A percentile compares a stretch with the other conserved stretches of the same genome.
These are phyloP conservation scores for Flexamia atlantica DNA, from an alignment of 2,888 invertebrate genomes.

Conservation along the genomic window DNA sequence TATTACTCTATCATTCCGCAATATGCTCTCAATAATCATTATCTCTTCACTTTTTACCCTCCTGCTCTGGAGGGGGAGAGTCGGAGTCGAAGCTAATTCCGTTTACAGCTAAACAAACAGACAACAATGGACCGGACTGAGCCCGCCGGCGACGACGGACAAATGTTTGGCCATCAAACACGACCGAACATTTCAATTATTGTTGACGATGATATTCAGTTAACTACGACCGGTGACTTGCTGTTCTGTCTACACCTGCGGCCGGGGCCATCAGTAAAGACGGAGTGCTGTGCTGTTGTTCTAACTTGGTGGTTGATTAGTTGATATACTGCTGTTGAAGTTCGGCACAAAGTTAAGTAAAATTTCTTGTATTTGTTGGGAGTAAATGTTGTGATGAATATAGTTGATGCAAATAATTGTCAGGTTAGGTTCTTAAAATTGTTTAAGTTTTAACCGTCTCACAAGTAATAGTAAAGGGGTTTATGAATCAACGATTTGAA, in stretches of 20 bases:
- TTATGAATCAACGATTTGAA: no score
- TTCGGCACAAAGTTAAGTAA: no score
- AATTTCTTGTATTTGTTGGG: no score
- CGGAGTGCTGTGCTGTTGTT: background rate
- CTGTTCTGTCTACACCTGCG: background rate
- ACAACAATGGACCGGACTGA: constrained; percentile 4
- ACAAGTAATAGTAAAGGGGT: background rate
- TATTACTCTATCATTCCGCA: no score
- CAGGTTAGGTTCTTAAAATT: no score
- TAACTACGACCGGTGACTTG: constrained; percentile 45
- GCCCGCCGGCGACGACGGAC: background rate
- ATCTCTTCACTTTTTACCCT: constrained; percentile 24
- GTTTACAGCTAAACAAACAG: constrained; percentile 46
- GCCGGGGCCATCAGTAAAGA: background rate
- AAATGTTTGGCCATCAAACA: constrained; percentile 31
- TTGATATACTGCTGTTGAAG: no score
- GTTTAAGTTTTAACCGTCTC: no score
- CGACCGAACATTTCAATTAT: constrained; percentile 16
- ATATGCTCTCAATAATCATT: constrained; percentile 44
- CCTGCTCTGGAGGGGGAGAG: background rate
- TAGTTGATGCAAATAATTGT: no score
- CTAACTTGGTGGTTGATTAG: no score
- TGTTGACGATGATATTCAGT: constrained; percentile 29
- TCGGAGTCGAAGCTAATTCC: constrained; percentile 19
- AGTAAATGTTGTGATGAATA: no score